Evolutionary conservation across 2,797 vertebrate species (phyloP).

Genomic region (Neoniphon sammara): DNA sequence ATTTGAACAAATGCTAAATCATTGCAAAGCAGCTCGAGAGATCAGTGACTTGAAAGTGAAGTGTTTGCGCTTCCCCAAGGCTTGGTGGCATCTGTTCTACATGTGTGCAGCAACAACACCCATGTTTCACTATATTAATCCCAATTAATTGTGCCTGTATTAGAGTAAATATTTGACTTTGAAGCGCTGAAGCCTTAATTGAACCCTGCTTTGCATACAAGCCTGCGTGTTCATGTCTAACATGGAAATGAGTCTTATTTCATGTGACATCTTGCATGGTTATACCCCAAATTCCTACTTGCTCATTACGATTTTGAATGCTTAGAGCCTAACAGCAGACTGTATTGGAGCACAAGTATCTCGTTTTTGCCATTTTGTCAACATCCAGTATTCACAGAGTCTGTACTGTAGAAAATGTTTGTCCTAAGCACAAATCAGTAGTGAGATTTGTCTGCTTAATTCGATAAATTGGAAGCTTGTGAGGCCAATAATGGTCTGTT

Average conservation of each 20-base stretch:
- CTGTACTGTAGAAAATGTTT: constrained; percentile 22
- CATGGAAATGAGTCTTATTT: constrained; percentile 21
- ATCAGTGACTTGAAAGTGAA: constrained; percentile 73
- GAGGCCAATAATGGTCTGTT: constrained; percentile 70
- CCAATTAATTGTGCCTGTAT: constrained; percentile 80
- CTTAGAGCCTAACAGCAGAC: too few relatives aligned
- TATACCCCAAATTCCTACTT: background rate
- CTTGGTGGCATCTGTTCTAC: constrained; percentile 82
- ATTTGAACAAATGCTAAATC: constrained; percentile 80
- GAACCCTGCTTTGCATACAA: constrained; percentile 48
- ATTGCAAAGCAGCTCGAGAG: constrained; percentile 74
- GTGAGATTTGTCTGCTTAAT: constrained; percentile 56
- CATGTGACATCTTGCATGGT: constrained; percentile 13
- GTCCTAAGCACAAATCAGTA: constrained; percentile 52
- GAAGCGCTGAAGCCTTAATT: constrained; percentile 69
- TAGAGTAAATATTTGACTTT: constrained; percentile 79
- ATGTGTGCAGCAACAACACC: constrained; percentile 73
- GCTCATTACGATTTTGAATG: constrained; percentile 1
- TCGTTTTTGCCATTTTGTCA: constrained; percentile 6
- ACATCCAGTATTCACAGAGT: background rate
- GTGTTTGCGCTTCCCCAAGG: constrained; percentile 80
- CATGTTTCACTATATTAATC: constrained; percentile 77
- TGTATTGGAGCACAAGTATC: too few relatives aligned
- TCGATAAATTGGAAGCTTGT: constrained; percentile 71
- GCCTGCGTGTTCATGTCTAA: background rate